phyloP scores from a whole-genome alignment of 2,888 invertebrate species.

The Galerucella nymphaeae region DNA sequence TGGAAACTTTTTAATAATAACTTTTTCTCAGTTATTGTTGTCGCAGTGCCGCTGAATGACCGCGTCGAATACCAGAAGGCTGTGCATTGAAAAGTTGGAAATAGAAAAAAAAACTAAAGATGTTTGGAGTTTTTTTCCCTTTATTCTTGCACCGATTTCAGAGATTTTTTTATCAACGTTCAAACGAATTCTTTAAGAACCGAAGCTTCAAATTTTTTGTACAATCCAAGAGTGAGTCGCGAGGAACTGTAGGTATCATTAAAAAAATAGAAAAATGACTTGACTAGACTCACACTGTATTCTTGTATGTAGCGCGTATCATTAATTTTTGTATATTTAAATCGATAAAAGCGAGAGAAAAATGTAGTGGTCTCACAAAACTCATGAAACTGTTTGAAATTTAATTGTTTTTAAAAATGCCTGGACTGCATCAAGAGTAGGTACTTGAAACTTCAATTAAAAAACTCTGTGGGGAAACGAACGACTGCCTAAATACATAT shows the following conservation, averaged over 20 bases:
- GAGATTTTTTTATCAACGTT: not conserved
- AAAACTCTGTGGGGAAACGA: not conserved
- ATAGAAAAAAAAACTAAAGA: constrained; percentile 13
- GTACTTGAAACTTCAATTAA: not conserved
- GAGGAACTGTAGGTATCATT: too few species aligned
- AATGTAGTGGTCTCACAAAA: not conserved
- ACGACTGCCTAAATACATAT: not conserved
- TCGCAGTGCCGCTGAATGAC: constrained; percentile 24
- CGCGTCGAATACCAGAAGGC: constrained; percentile 22
- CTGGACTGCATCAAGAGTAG: not conserved
- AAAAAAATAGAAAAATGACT: too few species aligned
- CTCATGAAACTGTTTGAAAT: constrained; percentile 10
- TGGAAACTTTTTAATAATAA: constrained; percentile 40
- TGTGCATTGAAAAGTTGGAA: constrained; percentile 27
- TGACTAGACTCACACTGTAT: too few species aligned
- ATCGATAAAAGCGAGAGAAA: too few species aligned
- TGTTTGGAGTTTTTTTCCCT: constrained; percentile 3
- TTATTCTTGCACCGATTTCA: not conserved
- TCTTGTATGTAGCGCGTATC: too few species aligned
- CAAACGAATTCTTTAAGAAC: not conserved
- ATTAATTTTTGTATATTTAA: too few species aligned
- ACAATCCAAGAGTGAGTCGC: not conserved
- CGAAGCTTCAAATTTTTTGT: not conserved
- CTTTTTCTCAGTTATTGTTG: constrained; percentile 33
- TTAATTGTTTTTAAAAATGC: constrained; percentile 15